Base-by-base conservation (phyloP, 2,113 vertebrate genomes). In the Ciconia stormi region DNA sequence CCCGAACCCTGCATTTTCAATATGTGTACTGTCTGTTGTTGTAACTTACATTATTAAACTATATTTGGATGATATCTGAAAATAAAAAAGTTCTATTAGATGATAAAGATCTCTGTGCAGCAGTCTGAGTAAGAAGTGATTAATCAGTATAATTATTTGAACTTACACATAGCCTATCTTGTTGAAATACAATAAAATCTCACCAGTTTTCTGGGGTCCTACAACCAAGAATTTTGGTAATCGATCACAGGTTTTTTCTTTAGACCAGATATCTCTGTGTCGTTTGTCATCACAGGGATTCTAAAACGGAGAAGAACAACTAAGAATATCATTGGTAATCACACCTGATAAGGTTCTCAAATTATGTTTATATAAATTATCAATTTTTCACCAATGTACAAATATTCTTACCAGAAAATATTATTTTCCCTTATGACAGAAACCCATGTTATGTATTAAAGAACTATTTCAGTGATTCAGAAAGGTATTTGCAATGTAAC, bases 231-330 rank as follows among this genome's bases (percentile, higher is more conserved):
- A 99, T 96, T 99, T 99, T 89, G 99, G 99, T 92, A 99, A 98
- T 34, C 99, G 99, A 97, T 99, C 99, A 89, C 99, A 99, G 58
- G 99, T 99, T 98, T 99, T 99, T 97, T 99, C 99, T 98, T 99
- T 99, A 62, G 99, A 99, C 99, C 99, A 99, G 96, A 99, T 99
- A 98, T 99, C 99, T 98, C 99, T 99, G 96, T 99, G 99, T 58
- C 99, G 98, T 97, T 99, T 99, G 97, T 99, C 99, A 97, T 99
- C 99, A 91, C 99, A 99, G 16, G 99, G 99, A 70, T 99, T 99
- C 99, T 99, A 79, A 67, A 62, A 81, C 1, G 23, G 83, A 95
- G 84, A 78, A 93, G 4, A 94, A 50, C 30, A 50, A 74, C 11
- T 32, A 74, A 61, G 34, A 58, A 72, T 72, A 92, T 59, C 15